phyloP scores from a whole-genome alignment of 2,888 invertebrate genomes.

The Parthenolecanium corni region DNA sequence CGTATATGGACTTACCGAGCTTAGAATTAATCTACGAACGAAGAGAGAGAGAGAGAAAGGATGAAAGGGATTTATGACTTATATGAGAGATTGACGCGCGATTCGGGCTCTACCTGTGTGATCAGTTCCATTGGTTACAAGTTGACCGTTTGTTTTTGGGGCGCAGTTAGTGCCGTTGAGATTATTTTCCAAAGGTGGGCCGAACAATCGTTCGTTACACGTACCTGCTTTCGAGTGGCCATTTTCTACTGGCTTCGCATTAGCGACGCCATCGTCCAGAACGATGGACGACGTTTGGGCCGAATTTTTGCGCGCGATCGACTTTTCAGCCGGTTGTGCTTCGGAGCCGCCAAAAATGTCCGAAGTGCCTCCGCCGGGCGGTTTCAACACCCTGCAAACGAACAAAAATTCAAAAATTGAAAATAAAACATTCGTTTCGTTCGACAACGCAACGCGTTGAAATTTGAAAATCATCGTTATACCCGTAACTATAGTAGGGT shows the following conservation, averaged over 20 bases:
- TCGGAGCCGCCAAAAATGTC: slow-evolving; percentile 43
- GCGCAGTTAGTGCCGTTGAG: neutral
- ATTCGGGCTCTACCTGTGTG: slow-evolving; percentile 16
- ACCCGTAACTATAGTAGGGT: too few relatives aligned
- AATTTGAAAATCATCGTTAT: too few relatives aligned
- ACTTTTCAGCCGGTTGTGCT: neutral
- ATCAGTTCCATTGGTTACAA: slow-evolving; percentile 18
- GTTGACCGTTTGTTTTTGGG: slow-evolving; percentile 16
- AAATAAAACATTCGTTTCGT: neutral
- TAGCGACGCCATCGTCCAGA: slow-evolving; percentile 7
- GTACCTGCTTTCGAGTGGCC: slow-evolving; percentile 29
- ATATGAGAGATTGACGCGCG: neutral
- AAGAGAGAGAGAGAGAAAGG: too few relatives aligned
- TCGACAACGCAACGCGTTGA: too few relatives aligned
- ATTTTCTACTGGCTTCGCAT: slow-evolving; percentile 8
- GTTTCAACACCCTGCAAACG: slow-evolving; percentile 38
- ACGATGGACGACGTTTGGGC: slow-evolving; percentile 18
- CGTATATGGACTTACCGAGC: too few relatives aligned
- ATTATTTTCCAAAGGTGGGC: slow-evolving; percentile 21
- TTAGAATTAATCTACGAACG: too few relatives aligned
- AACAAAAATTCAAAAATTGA: neutral
- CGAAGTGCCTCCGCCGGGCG: slow-evolving; percentile 40
- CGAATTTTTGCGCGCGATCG: slow-evolving; percentile 22
- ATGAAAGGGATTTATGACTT: too few relatives aligned
- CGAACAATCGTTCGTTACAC: slow-evolving; percentile 25